Conservation (phyloP, 2,113 vertebrate species). For the Boleophthalmus pectinirostris region DNA sequence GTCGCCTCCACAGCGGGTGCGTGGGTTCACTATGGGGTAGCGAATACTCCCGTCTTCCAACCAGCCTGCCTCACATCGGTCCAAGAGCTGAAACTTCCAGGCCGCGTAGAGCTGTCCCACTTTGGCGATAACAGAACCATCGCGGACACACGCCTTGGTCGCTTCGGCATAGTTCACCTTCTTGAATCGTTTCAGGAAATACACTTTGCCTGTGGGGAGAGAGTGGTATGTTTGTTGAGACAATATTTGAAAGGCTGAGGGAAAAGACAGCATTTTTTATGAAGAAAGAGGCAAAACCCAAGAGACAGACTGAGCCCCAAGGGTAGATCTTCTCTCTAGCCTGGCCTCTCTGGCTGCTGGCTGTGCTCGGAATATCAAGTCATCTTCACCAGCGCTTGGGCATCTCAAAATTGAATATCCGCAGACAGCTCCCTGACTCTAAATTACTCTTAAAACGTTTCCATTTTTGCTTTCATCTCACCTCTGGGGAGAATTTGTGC, state of each 20-base stretch:
- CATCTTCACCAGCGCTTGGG: conserved; percentile 32
- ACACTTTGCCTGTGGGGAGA: conserved; percentile 82
- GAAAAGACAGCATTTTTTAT: conserved; percentile 39
- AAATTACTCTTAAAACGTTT: conserved; percentile 51
- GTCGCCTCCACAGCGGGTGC: conserved; percentile 86
- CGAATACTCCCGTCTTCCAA: conserved; percentile 90
- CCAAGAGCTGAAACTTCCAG: conserved; percentile 92
- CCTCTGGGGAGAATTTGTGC: conserved; percentile 24
- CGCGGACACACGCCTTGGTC: conserved; percentile 82
- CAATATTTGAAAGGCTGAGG: conserved; percentile 28
- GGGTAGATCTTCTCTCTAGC: conserved; percentile 42
- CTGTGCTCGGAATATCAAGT: conserved; percentile 58
- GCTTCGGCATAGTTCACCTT: conserved; percentile 88
- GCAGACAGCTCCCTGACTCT: conserved; percentile 16
- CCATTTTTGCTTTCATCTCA: conserved; percentile 44
- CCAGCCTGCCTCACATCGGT: conserved; percentile 93
- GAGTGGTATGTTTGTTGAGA: conserved; percentile 23
- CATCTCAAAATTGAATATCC: conserved; percentile 41
- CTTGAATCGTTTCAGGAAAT: conserved; percentile 90
- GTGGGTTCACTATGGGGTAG: conserved; percentile 94
- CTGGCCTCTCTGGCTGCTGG: conserved; percentile 17
- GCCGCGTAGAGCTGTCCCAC: conserved; percentile 93
- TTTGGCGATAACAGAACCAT: conserved; percentile 82
- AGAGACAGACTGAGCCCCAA: conserved; percentile 36
- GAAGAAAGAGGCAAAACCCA: conserved; percentile 21